phyloP scores from a whole-genome alignment of 2,113 vertebrate genomes.

The Climacteris rufus region DNA sequence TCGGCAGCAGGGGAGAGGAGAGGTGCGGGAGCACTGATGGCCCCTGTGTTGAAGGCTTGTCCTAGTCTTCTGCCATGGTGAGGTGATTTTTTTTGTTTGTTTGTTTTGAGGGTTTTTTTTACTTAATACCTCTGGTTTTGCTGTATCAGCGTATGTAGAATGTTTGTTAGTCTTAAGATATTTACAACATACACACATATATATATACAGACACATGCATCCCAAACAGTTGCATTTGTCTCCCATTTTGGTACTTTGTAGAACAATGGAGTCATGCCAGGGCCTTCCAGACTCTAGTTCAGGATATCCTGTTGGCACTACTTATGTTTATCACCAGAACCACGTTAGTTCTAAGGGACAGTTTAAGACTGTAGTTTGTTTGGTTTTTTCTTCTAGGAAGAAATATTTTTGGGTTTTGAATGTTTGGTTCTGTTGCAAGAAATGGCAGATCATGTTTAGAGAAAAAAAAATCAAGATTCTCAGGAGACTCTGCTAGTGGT shows the following conservation, averaged over 20 bases:
- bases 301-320: not conserved
- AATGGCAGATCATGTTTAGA: not conserved
- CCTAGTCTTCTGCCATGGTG: rapidly evolving
- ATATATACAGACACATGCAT: not conserved
- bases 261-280: not conserved
- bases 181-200: not conserved
- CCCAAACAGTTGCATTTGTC: not conserved
- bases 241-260: not conserved
- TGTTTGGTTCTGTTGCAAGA: not conserved
- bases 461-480: not conserved
- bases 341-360: rapidly evolving
- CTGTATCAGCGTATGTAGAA: not conserved
- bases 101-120: too few relatives aligned
- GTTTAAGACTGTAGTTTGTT: not conserved
- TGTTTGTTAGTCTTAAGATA: not conserved
- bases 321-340: not conserved
- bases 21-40: rapidly evolving
- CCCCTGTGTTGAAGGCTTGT: rapidly evolving
- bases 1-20: rapidly evolving
- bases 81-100: not conserved
- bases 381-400: not conserved
- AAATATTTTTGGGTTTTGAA: not conserved
- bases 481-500: not conserved
- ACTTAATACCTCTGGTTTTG: not conserved
- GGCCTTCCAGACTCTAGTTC: not conserved